A percentile compares a stretch with the other conserved stretches of the same genome.
phyloP scores from a whole-genome alignment of 1,140 invertebrate species.

The Episyrphus balteatus region DNA sequence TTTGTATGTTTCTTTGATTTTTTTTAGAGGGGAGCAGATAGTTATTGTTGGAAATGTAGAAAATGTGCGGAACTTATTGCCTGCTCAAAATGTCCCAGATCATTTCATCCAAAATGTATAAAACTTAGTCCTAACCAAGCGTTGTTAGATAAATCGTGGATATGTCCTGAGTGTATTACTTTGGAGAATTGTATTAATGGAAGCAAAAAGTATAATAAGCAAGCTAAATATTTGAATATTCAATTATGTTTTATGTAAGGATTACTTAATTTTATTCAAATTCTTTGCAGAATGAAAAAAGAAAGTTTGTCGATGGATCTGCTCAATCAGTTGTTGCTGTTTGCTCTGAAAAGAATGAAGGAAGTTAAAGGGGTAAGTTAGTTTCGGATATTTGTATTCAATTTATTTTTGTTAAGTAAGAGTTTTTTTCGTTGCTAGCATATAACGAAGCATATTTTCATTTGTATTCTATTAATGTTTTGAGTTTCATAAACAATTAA shows the following conservation, averaged over 20 bases:
- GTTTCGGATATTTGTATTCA: neutral
- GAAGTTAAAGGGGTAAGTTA: slow-evolving; percentile 30
- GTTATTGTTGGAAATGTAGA: slow-evolving; percentile 84
- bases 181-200: slow-evolving; percentile 63
- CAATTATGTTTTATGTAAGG: neutral
- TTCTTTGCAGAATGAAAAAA: slow-evolving; percentile 17
- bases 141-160: slow-evolving; percentile 52
- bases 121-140: slow-evolving; percentile 41
- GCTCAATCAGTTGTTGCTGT: slow-evolving; percentile 25
- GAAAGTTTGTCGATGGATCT: slow-evolving; percentile 25
- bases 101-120: slow-evolving; percentile 71
- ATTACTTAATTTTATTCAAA: neutral
- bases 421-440: neutral
- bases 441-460: neutral
- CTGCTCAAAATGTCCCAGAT: slow-evolving; percentile 75
- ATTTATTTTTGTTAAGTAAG: neutral
- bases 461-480: neutral
- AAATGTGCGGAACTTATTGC: slow-evolving; percentile 44
- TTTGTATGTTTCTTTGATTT: neutral
- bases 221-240: neutral
- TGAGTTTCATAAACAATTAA: neutral
- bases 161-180: slow-evolving; percentile 75
- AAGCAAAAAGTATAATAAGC: slow-evolving; percentile 44
- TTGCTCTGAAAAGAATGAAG: slow-evolving; percentile 30
- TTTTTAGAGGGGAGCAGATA: slow-evolving; percentile 45